Percentiles rank a stretch among this genome's conserved stretches.
Conservation (phyloP, 1,140 invertebrate species). For the Chironomus tepperi region DNA sequence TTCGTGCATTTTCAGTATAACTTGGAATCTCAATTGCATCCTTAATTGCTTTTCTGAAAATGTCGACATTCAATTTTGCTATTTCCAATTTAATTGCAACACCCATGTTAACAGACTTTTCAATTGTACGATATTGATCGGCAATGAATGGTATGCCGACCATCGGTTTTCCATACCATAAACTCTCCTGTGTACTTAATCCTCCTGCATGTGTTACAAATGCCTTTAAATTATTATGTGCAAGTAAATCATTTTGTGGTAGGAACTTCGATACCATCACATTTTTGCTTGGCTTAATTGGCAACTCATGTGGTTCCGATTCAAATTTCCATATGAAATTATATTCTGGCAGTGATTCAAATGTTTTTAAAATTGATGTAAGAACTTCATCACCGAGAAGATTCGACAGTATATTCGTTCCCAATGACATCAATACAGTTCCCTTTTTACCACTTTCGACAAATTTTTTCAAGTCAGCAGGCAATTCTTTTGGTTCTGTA, state of each 20-base stretch:
- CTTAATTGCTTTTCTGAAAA: conserved; percentile 27
- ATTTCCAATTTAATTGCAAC: conserved; percentile 29
- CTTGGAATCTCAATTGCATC: conserved; percentile 31
- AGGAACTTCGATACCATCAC: background rate
- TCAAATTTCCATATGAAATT: conserved; percentile 20
- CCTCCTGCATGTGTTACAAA: conserved; percentile 52
- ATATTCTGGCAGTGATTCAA: background rate
- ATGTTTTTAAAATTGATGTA: background rate
- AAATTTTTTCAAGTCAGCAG: background rate
- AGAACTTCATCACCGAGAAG: background rate
- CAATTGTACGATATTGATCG: conserved; percentile 27
- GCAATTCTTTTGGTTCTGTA: background rate
- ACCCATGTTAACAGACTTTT: conserved; percentile 26
- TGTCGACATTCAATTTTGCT: conserved; percentile 28
- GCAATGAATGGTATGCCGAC: conserved; percentile 30
- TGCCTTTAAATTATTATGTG: conserved; percentile 40
- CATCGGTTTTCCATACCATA: conserved; percentile 46
- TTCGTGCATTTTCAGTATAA: conserved; percentile 36
- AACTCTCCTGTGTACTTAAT: conserved; percentile 47
- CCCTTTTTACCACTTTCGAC: conserved; percentile 11
- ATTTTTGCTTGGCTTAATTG: conserved; percentile 2
- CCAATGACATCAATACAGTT: conserved; percentile 16
- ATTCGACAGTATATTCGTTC: background rate
- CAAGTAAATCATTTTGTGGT: conserved; percentile 34
- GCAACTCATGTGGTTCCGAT: background rate